Evolutionary conservation across 2,888 invertebrate species (phyloP).

Genomic region (Odontomyia ornata): DNA sequence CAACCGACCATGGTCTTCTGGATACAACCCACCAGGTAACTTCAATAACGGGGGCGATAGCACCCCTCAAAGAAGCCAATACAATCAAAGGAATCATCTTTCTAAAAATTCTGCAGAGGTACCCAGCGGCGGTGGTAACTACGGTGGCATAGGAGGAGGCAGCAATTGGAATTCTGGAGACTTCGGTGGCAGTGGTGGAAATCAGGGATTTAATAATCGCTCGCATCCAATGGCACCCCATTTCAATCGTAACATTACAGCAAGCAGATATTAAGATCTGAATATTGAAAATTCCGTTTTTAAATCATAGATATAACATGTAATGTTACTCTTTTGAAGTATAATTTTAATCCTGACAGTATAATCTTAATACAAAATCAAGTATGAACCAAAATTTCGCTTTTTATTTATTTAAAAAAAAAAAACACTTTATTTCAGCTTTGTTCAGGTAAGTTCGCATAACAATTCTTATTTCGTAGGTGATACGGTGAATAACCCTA

Average conservation of each 20-base stretch:
- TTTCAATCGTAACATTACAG: neutral
- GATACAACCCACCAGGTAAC: slow-evolving; percentile 24
- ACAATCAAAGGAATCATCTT: neutral
- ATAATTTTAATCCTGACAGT: slow-evolving; percentile 20
- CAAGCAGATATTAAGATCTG: neutral
- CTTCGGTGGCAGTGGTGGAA: neutral
- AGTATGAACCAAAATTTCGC: too few relatives aligned
- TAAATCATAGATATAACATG: neutral
- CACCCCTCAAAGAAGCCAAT: neutral
- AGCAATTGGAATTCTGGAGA: slow-evolving; percentile 9
- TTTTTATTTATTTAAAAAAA: too few relatives aligned
- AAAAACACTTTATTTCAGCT: too few relatives aligned
- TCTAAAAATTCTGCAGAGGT: slow-evolving; percentile 26
- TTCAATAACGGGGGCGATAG: neutral
- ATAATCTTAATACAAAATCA: neutral
- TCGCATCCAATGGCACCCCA: neutral
- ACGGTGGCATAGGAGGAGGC: neutral
- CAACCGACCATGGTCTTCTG: slow-evolving; percentile 18
- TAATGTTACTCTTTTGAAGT: slow-evolving; percentile 11
- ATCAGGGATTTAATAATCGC: neutral
- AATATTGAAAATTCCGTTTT: slow-evolving; percentile 26
- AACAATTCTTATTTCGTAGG: too few relatives aligned
- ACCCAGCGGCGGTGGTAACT: neutral
- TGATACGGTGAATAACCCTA: too few relatives aligned
- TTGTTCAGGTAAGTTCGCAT: too few relatives aligned